A percentile compares a stretch with the other conserved stretches of the same genome.
Conservation (phyloP, 2,797 vertebrate species). For the Crypturellus tataupa region DNA sequence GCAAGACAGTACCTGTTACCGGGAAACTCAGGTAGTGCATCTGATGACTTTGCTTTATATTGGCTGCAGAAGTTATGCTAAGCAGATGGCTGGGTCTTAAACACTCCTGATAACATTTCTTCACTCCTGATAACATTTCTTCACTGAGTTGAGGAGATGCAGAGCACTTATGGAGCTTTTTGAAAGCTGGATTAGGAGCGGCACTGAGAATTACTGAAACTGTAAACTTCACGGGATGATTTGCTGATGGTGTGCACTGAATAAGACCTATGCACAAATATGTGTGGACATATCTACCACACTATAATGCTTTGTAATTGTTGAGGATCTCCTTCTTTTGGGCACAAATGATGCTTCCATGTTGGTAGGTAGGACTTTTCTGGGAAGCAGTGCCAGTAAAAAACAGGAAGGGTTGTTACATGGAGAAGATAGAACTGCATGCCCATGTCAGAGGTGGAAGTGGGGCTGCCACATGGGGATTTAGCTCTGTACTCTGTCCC, state of each 20-base stretch:
- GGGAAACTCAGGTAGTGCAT: not conserved
- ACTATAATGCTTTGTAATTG: not conserved
- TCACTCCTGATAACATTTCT: not conserved
- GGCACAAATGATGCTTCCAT: not conserved
- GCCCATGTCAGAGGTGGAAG: rapidly evolving
- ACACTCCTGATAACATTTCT: not conserved
- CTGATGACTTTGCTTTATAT: not conserved
- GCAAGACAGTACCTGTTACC: not conserved
- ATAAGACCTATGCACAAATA: not conserved
- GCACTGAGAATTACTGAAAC: not conserved
- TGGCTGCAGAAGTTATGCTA: not conserved
- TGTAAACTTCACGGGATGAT: not conserved
- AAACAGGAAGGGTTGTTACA: not conserved
- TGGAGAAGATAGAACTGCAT: not conserved
- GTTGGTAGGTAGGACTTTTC: not conserved
- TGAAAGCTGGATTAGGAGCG: not conserved
- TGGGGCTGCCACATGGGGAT: rapidly evolving
- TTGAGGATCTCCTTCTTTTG: not conserved
- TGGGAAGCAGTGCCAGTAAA: not conserved
- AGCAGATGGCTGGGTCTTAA: not conserved
- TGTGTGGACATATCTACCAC: not conserved
- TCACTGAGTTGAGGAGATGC: rapidly evolving
- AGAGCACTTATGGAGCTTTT: not conserved
- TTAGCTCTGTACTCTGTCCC: not conserved
- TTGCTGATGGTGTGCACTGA: not conserved